Evolutionary conservation across 2,113 vertebrate species (phyloP).

Genomic region (Arvicanthis niloticus): DNA sequence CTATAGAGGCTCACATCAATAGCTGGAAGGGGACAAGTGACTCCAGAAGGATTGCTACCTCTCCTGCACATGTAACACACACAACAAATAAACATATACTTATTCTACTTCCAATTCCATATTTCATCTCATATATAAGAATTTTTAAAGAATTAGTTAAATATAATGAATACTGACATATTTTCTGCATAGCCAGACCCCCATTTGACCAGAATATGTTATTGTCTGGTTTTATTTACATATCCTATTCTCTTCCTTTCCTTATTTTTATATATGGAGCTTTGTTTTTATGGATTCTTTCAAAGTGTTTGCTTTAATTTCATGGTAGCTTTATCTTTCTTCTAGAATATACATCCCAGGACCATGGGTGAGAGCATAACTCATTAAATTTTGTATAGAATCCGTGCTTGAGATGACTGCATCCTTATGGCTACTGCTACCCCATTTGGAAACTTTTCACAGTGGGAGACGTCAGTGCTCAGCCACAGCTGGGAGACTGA

Average conservation of each 20-base stretch:
- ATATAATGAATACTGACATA: neutral
- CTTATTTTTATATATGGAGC: neutral
- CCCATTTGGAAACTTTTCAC: neutral
- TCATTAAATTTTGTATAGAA: neutral
- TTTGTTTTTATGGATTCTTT: conserved; percentile 31
- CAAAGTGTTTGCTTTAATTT: neutral
- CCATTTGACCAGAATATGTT: neutral
- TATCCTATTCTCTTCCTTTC: neutral
- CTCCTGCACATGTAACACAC: neutral
- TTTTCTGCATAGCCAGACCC: neutral
- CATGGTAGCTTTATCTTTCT: neutral
- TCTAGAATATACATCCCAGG: conserved; percentile 2
- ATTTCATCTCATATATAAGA: neutral
- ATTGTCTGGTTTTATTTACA: neutral
- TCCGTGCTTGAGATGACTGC: neutral
- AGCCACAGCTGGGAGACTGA: neutral
- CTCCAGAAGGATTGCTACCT: neutral
- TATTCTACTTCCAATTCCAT: neutral
- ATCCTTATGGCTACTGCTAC: neutral
- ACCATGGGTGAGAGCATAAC: neutral
- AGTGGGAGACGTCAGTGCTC: neutral
- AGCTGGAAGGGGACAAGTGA: neutral
- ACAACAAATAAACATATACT: neutral
- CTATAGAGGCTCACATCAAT: too few species aligned
- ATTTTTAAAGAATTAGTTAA: neutral